Base-by-base conservation (phyloP, 2,113 vertebrate species). In the Barnardius zonarius region DNA sequence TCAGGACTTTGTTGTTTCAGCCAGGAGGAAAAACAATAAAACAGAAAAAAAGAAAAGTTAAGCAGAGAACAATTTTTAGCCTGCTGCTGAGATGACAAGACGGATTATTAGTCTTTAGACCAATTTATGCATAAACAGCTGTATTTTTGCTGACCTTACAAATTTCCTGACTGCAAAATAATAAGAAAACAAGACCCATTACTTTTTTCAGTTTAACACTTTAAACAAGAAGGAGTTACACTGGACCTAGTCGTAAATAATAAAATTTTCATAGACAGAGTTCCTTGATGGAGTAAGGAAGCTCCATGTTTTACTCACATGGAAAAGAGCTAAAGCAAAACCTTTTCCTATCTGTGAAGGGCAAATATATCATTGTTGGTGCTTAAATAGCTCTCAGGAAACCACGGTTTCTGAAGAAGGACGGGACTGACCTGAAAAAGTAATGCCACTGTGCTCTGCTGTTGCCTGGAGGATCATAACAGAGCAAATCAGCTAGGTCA, bases 21-120 rank as follows among this genome's bases (percentile, higher is more conserved):
- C 1, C 1, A 25, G 6, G 7, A 2, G 1, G 1, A 11, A 27
- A 41, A 10, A 10, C 13, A 37, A 11, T 7, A 5, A 2, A 6
- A 7, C 13, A 11, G 7, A n/a, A 10, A n/a, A 61, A 28, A 24
- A 27, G 8, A 5, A 30, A 16, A 17, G 4, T 4, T 24, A 41
- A n/a, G 7, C 12, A 41, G 17, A 46, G 1, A n/a, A 41, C 1
- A 37, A 4, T 12, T 86, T 61, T 81, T 23, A 57, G 3, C 37
- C 9, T 0, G 2, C 17, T 52, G 5, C 12, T 79, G 44, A 43
- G 8, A 35, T 39, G 11, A 59, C 39, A 17, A 82, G 25, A 13
- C 5, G 24, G 20, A 25, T 5, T 70, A 13, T 41, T 43, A 39
- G 11, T 43, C 10, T 73, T 86, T 74, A 69, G 17, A 74, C 0